Conservation (phyloP, 1,140 invertebrate species). For the Drosophila bipectinata region DNA sequence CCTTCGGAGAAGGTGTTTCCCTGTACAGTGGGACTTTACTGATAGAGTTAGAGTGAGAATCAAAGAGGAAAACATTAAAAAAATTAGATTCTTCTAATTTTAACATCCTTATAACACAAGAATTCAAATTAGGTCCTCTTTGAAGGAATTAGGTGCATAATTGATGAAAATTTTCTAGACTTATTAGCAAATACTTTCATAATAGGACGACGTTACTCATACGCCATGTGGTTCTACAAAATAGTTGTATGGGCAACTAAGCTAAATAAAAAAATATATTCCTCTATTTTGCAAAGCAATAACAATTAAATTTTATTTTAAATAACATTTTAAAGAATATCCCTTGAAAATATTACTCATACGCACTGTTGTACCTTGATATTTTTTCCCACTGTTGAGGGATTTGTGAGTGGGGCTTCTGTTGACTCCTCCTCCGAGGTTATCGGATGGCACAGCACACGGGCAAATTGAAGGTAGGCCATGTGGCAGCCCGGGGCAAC, state of each 20-base stretch:
- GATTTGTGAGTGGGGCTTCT: not conserved
- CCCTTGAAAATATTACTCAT: not conserved
- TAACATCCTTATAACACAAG: too few species aligned
- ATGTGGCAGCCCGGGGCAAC: conserved; percentile 46
- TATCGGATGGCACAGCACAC: conserved; percentile 64
- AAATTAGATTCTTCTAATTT: too few species aligned
- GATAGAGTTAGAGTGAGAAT: not conserved
- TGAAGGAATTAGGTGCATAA: too few species aligned
- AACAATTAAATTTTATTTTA: too few species aligned
- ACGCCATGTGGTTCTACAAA: not conserved
- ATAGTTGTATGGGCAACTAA: too few species aligned
- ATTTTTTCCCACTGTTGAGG: conserved; percentile 1
- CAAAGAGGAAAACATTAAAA: too few species aligned
- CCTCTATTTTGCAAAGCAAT: too few species aligned
- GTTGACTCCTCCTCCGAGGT: conserved; percentile 10
- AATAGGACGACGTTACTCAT: not conserved
- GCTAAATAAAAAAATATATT: too few species aligned
- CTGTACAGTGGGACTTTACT: not conserved
- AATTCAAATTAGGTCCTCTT: too few species aligned
- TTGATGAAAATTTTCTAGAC: too few species aligned
- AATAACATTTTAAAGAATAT: too few species aligned
- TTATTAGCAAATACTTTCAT: too few species aligned
- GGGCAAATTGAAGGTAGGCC: conserved; percentile 77
- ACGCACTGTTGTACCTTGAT: not conserved
- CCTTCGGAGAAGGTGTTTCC: not conserved